phyloP scores from a whole-genome alignment of 2,113 vertebrate species.

The Carassius auratus region DNA sequence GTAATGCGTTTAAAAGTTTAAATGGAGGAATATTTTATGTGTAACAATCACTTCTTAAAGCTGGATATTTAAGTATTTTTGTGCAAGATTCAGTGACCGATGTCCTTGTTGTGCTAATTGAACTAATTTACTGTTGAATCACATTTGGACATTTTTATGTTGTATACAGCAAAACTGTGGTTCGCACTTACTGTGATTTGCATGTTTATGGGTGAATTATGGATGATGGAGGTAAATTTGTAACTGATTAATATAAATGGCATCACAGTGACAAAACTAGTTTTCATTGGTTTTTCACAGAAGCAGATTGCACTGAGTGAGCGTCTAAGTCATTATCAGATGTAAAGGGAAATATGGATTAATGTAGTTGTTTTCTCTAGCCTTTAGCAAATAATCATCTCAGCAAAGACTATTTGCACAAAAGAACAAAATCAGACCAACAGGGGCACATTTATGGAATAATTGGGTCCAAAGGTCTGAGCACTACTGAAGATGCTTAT shows the following conservation, averaged over 20 bases:
- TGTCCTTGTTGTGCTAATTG: background rate
- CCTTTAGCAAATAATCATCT: background rate
- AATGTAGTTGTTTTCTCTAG: background rate
- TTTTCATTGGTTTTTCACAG: background rate
- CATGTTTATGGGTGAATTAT: background rate
- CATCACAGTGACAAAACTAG: background rate
- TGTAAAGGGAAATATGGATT: background rate
- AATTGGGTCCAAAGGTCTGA: background rate
- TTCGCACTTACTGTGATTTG: background rate
- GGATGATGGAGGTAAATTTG: background rate
- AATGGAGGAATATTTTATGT: background rate
- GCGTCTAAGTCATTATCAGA: background rate
- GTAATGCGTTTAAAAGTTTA: background rate
- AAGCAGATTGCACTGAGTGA: background rate
- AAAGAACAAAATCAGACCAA: background rate
- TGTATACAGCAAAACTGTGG: background rate
- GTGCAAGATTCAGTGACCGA: background rate
- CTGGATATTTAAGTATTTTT: background rate
- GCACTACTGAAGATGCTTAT: background rate
- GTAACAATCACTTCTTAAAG: constrained; percentile 2
- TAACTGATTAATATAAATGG: constrained; percentile 20
- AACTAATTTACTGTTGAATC: background rate
- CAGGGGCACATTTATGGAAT: background rate
- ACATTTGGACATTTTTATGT: background rate
- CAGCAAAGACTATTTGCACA: background rate